Percentiles rank a stretch among this genome's conserved stretches.
phyloP scores from a whole-genome alignment of 2,888 invertebrate genomes.

The Lochmaea capreae region DNA sequence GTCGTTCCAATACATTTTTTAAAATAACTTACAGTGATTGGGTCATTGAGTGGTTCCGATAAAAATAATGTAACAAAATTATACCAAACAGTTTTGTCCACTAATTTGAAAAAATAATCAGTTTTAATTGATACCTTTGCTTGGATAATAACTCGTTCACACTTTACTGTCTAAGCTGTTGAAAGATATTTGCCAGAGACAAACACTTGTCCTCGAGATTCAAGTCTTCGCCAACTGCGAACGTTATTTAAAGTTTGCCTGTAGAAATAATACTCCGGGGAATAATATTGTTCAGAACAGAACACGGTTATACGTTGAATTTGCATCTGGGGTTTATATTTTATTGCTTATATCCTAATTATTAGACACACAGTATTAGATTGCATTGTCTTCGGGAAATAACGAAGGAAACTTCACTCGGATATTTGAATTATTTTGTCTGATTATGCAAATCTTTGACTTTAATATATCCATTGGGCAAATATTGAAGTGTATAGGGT shows the following conservation, averaged over 20 bases:
- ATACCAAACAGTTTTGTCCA: too few relatives aligned
- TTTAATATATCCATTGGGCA: too few relatives aligned
- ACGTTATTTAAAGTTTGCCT: constrained; percentile 43
- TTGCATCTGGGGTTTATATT: constrained; percentile 40
- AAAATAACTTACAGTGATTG: too few relatives aligned
- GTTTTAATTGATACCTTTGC: not conserved
- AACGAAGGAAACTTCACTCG: not conserved
- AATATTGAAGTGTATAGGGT: too few relatives aligned
- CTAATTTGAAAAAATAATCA: not conserved
- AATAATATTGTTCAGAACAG: constrained; percentile 39
- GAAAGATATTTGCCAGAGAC: constrained; percentile 41
- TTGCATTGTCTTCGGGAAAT: constrained; percentile 2
- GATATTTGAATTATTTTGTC: not conserved
- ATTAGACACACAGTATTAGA: constrained; percentile 24
- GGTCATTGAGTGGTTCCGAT: too few relatives aligned
- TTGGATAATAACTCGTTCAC: not conserved
- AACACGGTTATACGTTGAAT: constrained; percentile 23
- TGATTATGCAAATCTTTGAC: not conserved
- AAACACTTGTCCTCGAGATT: constrained; percentile 45
- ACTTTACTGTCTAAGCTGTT: not conserved
- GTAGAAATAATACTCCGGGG: constrained; percentile 41
- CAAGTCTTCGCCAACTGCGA: constrained; percentile 42
- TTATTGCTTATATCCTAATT: constrained; percentile 36
- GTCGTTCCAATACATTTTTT: too few relatives aligned
- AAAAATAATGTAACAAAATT: too few relatives aligned